Conservation (phyloP, 2,888 invertebrate genomes). For the Meliscaeva auricollis region DNA sequence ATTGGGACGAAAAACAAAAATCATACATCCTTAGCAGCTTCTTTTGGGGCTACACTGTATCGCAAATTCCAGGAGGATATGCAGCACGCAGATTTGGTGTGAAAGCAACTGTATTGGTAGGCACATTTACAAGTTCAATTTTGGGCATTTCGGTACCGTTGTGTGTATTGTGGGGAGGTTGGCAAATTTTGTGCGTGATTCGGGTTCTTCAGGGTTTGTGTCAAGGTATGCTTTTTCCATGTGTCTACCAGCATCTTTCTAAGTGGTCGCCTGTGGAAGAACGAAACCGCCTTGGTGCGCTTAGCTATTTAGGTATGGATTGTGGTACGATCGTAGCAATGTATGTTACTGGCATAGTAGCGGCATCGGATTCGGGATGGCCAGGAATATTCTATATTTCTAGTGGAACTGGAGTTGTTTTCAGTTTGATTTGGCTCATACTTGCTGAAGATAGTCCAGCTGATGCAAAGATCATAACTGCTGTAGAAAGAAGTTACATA, state of each 20-base stretch:
- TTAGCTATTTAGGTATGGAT: constrained; percentile 85
- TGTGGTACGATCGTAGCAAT: constrained; percentile 87
- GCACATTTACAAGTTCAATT: constrained; percentile 81
- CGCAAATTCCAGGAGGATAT: constrained; percentile 86
- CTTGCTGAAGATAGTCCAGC: constrained; percentile 86
- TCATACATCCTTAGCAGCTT: constrained; percentile 86
- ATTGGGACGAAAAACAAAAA: constrained; percentile 84
- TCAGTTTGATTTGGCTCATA: constrained; percentile 85
- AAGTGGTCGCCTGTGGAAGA: constrained; percentile 88
- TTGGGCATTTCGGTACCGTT: constrained; percentile 87
- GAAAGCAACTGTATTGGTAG: constrained; percentile 85
- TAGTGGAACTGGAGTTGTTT: constrained; percentile 84
- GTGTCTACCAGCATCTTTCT: constrained; percentile 86
- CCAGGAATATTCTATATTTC: constrained; percentile 87
- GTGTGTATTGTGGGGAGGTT: constrained; percentile 86
- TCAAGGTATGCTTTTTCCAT: constrained; percentile 87
- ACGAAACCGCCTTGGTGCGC: constrained; percentile 86
- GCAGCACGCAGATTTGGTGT: constrained; percentile 88
- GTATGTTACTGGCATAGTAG: constrained; percentile 86
- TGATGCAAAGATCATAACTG: constrained; percentile 85
- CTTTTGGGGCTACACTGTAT: constrained; percentile 86
- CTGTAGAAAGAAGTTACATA: constrained; percentile 85
- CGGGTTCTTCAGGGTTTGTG: constrained; percentile 87
- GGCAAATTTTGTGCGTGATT: constrained; percentile 85
- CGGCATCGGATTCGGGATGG: constrained; percentile 86